A percentile compares a stretch with the other conserved stretches of the same genome.
Evolutionary conservation across 2,888 invertebrate species (phyloP).

Genomic region (Diogma glabrata): DNA sequence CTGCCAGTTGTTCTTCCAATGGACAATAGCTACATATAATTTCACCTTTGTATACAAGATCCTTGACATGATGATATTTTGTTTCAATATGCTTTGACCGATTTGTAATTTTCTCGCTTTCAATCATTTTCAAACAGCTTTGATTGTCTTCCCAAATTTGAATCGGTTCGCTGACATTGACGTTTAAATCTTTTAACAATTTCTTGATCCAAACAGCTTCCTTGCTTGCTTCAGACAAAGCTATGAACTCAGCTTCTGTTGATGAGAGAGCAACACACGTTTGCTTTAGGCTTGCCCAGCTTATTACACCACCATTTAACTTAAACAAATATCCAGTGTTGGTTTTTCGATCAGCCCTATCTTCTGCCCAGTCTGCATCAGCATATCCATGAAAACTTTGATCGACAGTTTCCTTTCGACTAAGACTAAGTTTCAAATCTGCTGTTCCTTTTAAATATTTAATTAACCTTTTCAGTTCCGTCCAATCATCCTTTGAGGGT

Average conservation of each 20-base stretch:
- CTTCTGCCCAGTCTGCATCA: slow-evolving; percentile 21
- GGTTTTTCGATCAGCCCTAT: slow-evolving; percentile 21
- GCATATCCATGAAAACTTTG: slow-evolving; percentile 14
- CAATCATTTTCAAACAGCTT: not conserved
- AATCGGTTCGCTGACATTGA: not conserved
- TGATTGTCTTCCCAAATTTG: not conserved
- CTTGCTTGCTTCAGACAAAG: too few relatives aligned
- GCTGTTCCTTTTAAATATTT: not conserved
- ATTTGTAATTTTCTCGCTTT: not conserved
- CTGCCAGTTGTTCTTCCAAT: too few relatives aligned
- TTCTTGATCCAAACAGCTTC: too few relatives aligned
- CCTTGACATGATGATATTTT: not conserved
- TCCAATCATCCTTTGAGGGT: not conserved
- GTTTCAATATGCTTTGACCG: not conserved
- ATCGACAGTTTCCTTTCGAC: not conserved
- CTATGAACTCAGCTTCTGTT: too few relatives aligned
- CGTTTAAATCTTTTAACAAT: not conserved
- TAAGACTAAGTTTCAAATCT: too few relatives aligned
- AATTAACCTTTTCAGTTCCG: not conserved
- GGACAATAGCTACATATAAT: not conserved
- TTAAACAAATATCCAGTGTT: slow-evolving; percentile 21
- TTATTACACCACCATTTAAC: slow-evolving; percentile 15
- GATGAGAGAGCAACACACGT: too few relatives aligned
- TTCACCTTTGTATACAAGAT: not conserved
- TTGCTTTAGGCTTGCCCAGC: slow-evolving; percentile 18